Evolutionary conservation across 2,888 invertebrate species (phyloP).

Genomic region (Yponomeuta cagnagella): DNA sequence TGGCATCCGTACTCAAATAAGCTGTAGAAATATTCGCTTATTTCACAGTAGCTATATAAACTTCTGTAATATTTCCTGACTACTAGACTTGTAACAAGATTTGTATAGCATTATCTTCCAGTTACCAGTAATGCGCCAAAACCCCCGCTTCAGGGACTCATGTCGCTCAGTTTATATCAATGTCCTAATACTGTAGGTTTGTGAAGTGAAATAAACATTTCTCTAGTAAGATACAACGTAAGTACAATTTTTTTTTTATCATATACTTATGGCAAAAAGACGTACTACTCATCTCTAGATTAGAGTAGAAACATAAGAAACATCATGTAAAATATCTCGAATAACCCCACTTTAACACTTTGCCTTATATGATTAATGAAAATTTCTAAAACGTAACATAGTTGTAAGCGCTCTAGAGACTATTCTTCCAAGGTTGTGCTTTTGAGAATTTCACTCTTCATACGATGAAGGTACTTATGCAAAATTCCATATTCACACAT

Average conservation of each 20-base stretch:
- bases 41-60: not conserved
- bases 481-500: too few species aligned
- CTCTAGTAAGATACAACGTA: not conserved
- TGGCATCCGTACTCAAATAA: not conserved
- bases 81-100: not conserved
- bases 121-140: not conserved
- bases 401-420: constrained; percentile 67
- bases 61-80: not conserved
- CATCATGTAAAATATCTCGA: constrained; percentile 37
- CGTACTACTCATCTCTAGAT: not conserved
- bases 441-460: constrained; percentile 62
- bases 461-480: not conserved
- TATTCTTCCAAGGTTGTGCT: constrained; percentile 76
- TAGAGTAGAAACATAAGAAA: constrained; percentile 1
- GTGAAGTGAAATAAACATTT: not conserved
- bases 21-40: not conserved
- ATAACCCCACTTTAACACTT: constrained; percentile 70
- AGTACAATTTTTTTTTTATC: not conserved
- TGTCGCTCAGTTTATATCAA: not conserved
- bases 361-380: constrained; percentile 67
- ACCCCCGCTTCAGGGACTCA: not conserved
- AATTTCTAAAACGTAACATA: constrained; percentile 33
- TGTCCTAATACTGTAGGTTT: not conserved
- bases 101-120: not conserved
- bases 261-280: not conserved